phyloP scores from a whole-genome alignment of 2,888 invertebrate species.

The Conistra vaccinii region DNA sequence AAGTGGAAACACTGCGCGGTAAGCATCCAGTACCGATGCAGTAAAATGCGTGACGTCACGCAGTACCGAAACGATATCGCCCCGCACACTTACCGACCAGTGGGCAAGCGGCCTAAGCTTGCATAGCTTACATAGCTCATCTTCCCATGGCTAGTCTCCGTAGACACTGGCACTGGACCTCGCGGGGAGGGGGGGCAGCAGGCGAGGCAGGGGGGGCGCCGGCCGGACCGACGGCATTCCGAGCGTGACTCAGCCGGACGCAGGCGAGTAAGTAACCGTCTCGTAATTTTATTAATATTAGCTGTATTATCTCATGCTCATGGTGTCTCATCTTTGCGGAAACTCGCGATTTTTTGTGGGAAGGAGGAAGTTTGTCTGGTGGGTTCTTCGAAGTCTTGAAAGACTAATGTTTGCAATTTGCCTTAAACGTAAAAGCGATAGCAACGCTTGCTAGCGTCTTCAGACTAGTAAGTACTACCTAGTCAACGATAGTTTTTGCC shows the following conservation, averaged over 20 bases:
- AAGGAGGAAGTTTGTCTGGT: conserved; percentile 34
- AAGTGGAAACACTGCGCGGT: too few species aligned
- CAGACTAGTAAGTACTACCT: background rate
- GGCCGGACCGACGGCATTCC: conserved; percentile 80
- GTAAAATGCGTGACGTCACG: too few species aligned
- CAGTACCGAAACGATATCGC: too few species aligned
- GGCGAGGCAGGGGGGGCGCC: conserved; percentile 41
- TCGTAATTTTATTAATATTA: conserved; percentile 48
- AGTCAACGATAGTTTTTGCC: background rate
- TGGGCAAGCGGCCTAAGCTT: too few species aligned
- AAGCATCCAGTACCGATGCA: too few species aligned
- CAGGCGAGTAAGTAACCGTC: conserved; percentile 53
- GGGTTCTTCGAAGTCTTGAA: conserved; percentile 20
- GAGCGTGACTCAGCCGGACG: conserved; percentile 78
- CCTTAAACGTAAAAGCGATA: background rate
- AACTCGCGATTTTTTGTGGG: conserved; percentile 39
- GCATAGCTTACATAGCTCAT: conserved; percentile 41
- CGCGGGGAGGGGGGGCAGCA: conserved; percentile 29
- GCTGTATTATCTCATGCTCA: conserved; percentile 49
- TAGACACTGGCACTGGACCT: conserved; percentile 56
- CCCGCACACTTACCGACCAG: too few species aligned
- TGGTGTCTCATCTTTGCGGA: conserved; percentile 59
- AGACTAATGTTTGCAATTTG: conserved; percentile 22
- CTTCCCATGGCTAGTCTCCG: conserved; percentile 66
- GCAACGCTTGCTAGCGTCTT: background rate